Percentiles rank a stretch among this genome's conserved stretches.
Conservation (phyloP, 1,140 invertebrate species). For the Scaptomyza montana region DNA sequence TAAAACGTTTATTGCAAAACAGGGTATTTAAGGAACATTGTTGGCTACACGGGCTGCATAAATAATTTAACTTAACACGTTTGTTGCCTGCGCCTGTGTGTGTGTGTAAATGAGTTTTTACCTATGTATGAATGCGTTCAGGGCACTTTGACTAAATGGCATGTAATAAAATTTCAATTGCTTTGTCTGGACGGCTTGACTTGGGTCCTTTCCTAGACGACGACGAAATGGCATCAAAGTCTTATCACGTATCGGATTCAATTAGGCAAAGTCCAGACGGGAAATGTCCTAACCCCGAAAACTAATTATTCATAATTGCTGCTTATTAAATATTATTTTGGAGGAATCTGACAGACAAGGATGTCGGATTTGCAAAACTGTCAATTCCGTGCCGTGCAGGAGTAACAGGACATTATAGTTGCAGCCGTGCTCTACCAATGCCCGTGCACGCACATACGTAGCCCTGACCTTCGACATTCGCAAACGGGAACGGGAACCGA, state of each 20-base stretch:
- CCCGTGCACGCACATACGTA: slow-evolving; percentile 51
- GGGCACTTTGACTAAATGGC: slow-evolving; percentile 73
- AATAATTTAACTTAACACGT: slow-evolving; percentile 60
- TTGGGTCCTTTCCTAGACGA: slow-evolving; percentile 45
- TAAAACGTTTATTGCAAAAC: background rate
- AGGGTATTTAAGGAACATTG: slow-evolving; percentile 51
- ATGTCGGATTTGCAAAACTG: slow-evolving; percentile 46
- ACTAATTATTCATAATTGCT: slow-evolving; percentile 60
- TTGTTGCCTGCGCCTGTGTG: slow-evolving; percentile 8
- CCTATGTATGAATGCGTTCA: slow-evolving; percentile 1
- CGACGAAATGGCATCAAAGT: slow-evolving; percentile 3
- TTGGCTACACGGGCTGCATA: slow-evolving; percentile 54
- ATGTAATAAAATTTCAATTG: slow-evolving; percentile 77
- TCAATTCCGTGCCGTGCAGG: slow-evolving; percentile 44
- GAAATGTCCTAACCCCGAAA: slow-evolving; percentile 2
- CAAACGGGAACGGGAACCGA: slow-evolving; percentile 32
- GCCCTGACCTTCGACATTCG: slow-evolving; percentile 78
- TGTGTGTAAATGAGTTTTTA: slow-evolving; percentile 1
- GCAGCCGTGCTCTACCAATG: slow-evolving; percentile 36
- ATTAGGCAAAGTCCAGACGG: slow-evolving; percentile 30
- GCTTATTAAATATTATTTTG: slow-evolving; percentile 68
- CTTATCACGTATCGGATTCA: slow-evolving; percentile 42
- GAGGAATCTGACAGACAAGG: slow-evolving; percentile 33
- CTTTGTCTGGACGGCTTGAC: slow-evolving; percentile 61
- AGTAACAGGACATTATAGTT: slow-evolving; percentile 19